Conservation (phyloP, 2,888 invertebrate species). For the Epinotia nisella region DNA sequence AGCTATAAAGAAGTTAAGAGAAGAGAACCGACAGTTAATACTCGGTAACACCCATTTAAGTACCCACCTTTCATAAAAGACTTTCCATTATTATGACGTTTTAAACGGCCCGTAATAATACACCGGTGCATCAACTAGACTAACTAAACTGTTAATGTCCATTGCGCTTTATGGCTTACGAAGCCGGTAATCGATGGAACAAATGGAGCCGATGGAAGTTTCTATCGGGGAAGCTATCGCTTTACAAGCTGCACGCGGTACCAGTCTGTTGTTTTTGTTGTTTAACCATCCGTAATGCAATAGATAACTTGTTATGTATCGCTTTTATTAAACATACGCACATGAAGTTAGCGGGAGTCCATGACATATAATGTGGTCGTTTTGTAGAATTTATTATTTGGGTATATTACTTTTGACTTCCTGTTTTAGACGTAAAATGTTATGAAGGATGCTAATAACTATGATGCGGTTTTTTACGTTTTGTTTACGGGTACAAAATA, state of each 20-base stretch:
- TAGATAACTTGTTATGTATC: constrained; percentile 51
- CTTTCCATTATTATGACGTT: constrained; percentile 43
- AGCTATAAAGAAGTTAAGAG: constrained; percentile 39
- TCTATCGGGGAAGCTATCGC: constrained; percentile 3
- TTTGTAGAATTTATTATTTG: constrained; percentile 6
- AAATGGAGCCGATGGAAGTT: constrained; percentile 34
- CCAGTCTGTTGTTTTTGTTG: constrained; percentile 52
- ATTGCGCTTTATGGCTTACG: constrained; percentile 33
- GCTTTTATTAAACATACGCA: constrained; percentile 28
- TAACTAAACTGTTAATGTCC: constrained; percentile 17
- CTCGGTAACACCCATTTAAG: constrained; percentile 41
- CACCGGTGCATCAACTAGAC: constrained; percentile 18
- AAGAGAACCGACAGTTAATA: constrained; percentile 34
- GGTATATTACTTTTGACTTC: constrained; percentile 15
- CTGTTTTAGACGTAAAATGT: constrained; percentile 7
- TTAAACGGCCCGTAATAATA: constrained; percentile 38
- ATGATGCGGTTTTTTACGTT: background rate
- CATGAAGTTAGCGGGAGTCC: constrained; percentile 10
- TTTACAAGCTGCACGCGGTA: constrained; percentile 43
- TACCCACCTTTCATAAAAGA: constrained; percentile 39
- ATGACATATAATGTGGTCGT: constrained; percentile 20
- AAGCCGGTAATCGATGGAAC: constrained; percentile 29
- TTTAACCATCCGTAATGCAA: constrained; percentile 49
- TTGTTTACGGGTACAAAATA: background rate
- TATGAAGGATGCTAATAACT: background rate